Percentiles rank a stretch among this genome's conserved stretches.
These are phyloP conservation scores for Otus scops DNA, from an alignment of 2,797 vertebrate genomes.

Conservation along the genomic window DNA sequence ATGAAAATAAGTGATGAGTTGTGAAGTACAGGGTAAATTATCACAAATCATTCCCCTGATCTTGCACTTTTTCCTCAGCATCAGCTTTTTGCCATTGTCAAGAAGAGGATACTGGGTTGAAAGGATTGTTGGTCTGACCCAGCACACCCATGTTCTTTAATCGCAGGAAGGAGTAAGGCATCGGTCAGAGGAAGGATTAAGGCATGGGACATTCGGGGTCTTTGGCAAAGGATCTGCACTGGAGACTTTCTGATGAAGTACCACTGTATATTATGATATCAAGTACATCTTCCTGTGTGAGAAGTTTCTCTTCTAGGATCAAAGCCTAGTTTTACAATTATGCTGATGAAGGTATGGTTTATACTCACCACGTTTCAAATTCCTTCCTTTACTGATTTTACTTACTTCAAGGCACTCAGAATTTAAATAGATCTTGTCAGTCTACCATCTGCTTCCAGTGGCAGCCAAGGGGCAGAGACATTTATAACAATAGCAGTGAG, in stretches of 20 bases:
- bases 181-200: neutral
- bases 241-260: neutral
- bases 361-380: neutral
- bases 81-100: neutral
- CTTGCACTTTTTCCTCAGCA: neutral
- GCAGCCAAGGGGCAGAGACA: constrained; percentile 18
- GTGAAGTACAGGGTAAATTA: neutral
- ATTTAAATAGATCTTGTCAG: constrained; percentile 52
- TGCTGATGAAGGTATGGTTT: constrained; percentile 25
- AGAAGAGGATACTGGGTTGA: neutral
- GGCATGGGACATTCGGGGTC: neutral
- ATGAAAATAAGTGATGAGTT: neutral
- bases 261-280: neutral
- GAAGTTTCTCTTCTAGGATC: neutral
- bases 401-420: constrained; percentile 12
- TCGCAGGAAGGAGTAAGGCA: neutral
- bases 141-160: neutral
- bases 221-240: neutral
- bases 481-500: constrained; percentile 2
- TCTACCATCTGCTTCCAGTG: constrained; percentile 32
- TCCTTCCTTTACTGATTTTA: constrained; percentile 42
- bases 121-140: neutral
- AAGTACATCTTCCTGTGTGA: neutral
- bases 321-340: neutral
- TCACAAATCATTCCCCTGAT: neutral